These are phyloP conservation scores for Xylocopa sonorina DNA, from an alignment of 1,140 invertebrate species.

Conservation along the genomic window DNA sequence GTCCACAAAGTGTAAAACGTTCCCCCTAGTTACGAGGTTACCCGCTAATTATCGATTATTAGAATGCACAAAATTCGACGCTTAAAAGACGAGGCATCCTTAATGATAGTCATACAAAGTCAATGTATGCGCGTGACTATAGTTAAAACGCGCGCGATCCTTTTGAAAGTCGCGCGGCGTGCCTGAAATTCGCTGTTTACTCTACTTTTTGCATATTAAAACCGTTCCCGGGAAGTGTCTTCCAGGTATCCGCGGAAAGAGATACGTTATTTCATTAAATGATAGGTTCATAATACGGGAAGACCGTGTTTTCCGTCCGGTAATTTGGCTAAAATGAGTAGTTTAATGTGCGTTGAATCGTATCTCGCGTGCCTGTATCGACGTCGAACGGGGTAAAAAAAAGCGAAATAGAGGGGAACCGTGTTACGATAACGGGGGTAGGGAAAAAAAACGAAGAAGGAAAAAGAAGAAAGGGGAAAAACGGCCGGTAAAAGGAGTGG, in stretches of 20 bases:
- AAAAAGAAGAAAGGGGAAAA: no score
- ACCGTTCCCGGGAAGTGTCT: constrained; percentile 38
- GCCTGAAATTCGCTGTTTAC: neutral
- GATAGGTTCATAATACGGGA: constrained; percentile 14
- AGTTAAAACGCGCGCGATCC: neutral
- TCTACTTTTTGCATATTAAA: constrained; percentile 38
- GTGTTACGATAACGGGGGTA: constrained; percentile 26
- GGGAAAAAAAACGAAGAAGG: no score
- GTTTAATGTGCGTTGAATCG: constrained; percentile 21
- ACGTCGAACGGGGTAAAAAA: constrained; percentile 35
- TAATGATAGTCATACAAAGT: no score
- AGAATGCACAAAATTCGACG: neutral
- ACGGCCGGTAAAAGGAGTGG: neutral
- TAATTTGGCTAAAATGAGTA: constrained; percentile 26
- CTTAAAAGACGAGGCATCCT: no score
- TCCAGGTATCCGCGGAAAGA: constrained; percentile 7
- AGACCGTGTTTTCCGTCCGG: neutral
- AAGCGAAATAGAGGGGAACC: constrained; percentile 28
- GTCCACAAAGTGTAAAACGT: no score
- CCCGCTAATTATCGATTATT: neutral
- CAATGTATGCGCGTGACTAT: neutral
- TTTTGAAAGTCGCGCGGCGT: neutral
- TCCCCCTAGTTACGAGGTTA: no score
- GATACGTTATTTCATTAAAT: constrained; percentile 38
- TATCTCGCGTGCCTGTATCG: constrained; percentile 24